phyloP scores from a whole-genome alignment of 2,113 vertebrate species.

The Scolopax mira region DNA sequence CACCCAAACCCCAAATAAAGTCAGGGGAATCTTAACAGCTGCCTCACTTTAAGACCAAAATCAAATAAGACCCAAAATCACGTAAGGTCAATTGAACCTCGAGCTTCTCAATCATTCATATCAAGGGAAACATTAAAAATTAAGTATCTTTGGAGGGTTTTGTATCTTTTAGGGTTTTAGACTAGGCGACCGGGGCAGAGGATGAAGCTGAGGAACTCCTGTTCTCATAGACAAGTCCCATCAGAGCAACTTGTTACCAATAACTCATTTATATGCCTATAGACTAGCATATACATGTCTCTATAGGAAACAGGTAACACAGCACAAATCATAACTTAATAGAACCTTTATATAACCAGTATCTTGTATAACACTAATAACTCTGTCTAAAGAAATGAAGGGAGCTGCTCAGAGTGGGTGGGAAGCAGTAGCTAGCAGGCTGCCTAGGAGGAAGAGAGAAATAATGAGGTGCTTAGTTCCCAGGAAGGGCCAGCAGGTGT shows the following conservation, averaged over 20 bases:
- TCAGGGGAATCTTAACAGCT: neutral
- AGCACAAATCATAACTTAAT: neutral
- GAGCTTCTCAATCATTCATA: neutral
- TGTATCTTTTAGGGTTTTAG: neutral
- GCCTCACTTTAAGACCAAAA: neutral
- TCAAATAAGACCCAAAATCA: neutral
- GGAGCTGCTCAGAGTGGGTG: neutral
- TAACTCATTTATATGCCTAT: neutral
- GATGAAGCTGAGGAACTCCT: neutral
- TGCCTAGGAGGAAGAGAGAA: neutral
- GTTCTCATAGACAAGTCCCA: neutral
- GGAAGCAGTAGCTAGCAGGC: slow-evolving; percentile 19
- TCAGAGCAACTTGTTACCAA: neutral
- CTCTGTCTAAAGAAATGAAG: neutral
- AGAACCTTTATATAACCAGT: neutral
- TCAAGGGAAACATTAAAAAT: neutral
- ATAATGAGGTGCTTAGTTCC: neutral
- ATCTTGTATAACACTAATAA: neutral
- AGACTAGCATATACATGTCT: neutral
- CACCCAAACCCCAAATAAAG: neutral
- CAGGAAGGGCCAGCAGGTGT: slow-evolving; percentile 11
- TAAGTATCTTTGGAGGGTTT: neutral
- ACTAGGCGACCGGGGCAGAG: neutral
- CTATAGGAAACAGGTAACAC: neutral
- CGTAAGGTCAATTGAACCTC: neutral